phyloP scores from a whole-genome alignment of 2,888 invertebrate species.

The Molanna angustata region DNA sequence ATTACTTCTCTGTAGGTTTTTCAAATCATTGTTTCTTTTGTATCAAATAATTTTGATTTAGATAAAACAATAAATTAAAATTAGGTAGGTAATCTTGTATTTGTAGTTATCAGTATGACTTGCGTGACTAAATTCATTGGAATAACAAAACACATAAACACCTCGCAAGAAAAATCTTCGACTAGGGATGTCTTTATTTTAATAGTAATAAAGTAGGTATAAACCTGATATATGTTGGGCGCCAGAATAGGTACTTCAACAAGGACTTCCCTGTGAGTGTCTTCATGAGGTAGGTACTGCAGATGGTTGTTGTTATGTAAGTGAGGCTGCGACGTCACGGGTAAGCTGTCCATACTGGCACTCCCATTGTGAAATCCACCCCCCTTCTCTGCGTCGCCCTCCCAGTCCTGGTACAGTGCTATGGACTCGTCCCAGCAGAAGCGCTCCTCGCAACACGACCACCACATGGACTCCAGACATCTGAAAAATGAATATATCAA shows the following conservation, averaged over 20 bases:
- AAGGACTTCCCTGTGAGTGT: constrained; percentile 41
- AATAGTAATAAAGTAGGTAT: too few relatives aligned
- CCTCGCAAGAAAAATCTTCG: too few relatives aligned
- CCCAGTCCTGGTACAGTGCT: constrained; percentile 53
- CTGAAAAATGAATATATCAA: constrained; percentile 44
- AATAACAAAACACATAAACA: too few relatives aligned
- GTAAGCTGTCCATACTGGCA: constrained; percentile 43
- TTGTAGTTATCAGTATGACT: too few relatives aligned
- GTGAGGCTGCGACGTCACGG: constrained; percentile 48
- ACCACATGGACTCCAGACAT: constrained; percentile 68
- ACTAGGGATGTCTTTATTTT: not conserved
- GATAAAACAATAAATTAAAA: too few relatives aligned
- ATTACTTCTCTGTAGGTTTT: too few relatives aligned
- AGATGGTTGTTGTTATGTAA: constrained; percentile 54
- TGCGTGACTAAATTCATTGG: too few relatives aligned
- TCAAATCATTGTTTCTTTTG: too few relatives aligned
- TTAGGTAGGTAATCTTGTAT: too few relatives aligned
- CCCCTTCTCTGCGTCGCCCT: constrained; percentile 10
- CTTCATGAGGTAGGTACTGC: constrained; percentile 13
- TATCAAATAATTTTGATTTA: too few relatives aligned
- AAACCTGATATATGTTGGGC: constrained; percentile 52
- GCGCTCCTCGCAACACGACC: constrained; percentile 70
- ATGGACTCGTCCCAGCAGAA: constrained; percentile 73
- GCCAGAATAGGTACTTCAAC: constrained; percentile 50
- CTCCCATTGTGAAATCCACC: constrained; percentile 43